A percentile compares a stretch with the other conserved stretches of the same genome.
These are phyloP conservation scores for Tribolium castaneum DNA, from an alignment of 1,140 invertebrate species.

Conservation along the genomic window DNA sequence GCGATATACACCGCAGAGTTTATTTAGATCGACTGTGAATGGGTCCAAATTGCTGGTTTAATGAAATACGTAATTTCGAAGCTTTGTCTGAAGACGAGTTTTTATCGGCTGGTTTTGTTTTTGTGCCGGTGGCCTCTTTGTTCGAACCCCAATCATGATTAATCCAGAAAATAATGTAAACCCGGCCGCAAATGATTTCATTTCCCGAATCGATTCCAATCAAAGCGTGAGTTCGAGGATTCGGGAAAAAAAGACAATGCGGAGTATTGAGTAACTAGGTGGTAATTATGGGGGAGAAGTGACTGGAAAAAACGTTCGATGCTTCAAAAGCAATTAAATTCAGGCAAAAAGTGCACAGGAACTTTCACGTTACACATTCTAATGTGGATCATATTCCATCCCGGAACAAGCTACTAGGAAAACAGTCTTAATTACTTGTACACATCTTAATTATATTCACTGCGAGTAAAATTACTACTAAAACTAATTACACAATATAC, in stretches of 20 bases:
- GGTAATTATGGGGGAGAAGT: too few relatives aligned
- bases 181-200: not conserved
- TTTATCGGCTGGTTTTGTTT: conserved; percentile 27
- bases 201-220: conserved; percentile 14
- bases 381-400: conserved; percentile 40
- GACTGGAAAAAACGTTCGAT: not conserved
- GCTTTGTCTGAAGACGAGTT: conserved; percentile 31
- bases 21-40: conserved; percentile 48
- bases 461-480: conserved; percentile 3
- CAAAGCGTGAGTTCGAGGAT: conserved; percentile 2
- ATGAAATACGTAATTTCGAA: conserved; percentile 41
- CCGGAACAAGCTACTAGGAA: conserved; percentile 38
- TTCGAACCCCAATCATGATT: conserved; percentile 23
- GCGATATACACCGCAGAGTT: conserved; percentile 52
- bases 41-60: conserved; percentile 47
- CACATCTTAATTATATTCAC: conserved; percentile 35
- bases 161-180: conserved; percentile 14
- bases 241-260: not conserved
- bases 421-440: conserved; percentile 36
- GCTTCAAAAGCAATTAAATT: conserved; percentile 28
- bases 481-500: conserved; percentile 36
- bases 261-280: not conserved
- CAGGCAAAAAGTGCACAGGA: conserved; percentile 14
- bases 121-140: not conserved
- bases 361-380: conserved; percentile 44